phyloP scores from a whole-genome alignment of 2,888 invertebrate species.

The Gibbula magus region DNA sequence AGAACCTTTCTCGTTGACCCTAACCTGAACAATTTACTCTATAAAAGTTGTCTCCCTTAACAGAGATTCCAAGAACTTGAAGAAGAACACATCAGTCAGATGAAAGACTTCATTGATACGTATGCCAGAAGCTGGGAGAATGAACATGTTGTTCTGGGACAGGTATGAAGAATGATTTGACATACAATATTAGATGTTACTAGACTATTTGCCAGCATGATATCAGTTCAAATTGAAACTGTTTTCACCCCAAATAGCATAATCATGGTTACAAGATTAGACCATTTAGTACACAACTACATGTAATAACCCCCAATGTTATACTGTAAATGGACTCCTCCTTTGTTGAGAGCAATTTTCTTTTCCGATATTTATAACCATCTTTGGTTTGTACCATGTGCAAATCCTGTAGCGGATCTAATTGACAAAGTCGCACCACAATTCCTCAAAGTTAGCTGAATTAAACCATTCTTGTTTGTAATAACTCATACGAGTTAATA shows the following conservation, averaged over 20 bases:
- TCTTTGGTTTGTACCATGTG: too few species aligned
- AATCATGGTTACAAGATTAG: not conserved
- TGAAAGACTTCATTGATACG: constrained; percentile 94
- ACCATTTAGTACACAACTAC: too few species aligned
- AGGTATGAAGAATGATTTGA: constrained; percentile 75
- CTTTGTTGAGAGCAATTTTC: not conserved
- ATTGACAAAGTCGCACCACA: too few species aligned
- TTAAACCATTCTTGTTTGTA: too few species aligned
- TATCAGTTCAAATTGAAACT: not conserved
- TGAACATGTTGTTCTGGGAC: constrained; percentile 92
- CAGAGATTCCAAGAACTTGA: constrained; percentile 93
- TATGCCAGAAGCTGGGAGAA: constrained; percentile 84
- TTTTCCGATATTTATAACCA: not conserved
- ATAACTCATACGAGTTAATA: too few species aligned
- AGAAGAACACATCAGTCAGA: constrained; percentile 91
- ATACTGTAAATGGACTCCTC: too few species aligned
- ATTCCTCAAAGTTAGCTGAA: too few species aligned
- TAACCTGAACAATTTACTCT: too few species aligned
- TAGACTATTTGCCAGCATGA: not conserved
- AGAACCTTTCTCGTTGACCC: too few species aligned
- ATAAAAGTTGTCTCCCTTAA: constrained; percentile 19
- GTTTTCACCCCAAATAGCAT: not conserved
- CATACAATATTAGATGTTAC: not conserved
- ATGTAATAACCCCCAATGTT: not conserved
- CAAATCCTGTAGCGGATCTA: too few species aligned